phyloP scores from a whole-genome alignment of 2,797 vertebrate genomes.

The Sebastes flavidus region DNA sequence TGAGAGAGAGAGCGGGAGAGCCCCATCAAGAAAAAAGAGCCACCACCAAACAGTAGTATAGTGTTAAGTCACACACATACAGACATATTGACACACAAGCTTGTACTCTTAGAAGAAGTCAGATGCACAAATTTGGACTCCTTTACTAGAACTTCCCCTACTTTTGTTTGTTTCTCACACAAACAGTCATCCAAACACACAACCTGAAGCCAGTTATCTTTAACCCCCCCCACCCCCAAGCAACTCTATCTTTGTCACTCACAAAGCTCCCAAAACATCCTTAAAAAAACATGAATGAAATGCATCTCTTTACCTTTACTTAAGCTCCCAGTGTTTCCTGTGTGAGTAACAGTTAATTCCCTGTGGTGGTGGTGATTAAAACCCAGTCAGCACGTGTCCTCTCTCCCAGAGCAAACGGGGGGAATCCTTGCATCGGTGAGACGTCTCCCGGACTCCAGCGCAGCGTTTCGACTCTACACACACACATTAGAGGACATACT shows the following conservation, averaged over 20 bases:
- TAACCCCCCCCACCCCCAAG: neutral
- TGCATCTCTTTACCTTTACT: constrained; percentile 56
- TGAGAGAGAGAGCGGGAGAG: neutral
- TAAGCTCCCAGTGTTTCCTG: constrained; percentile 29
- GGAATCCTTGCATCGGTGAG: constrained; percentile 65
- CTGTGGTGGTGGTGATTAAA: constrained; percentile 40
- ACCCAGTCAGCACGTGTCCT: constrained; percentile 43
- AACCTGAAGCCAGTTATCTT: neutral
- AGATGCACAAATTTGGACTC: neutral
- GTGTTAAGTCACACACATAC: constrained; percentile 33
- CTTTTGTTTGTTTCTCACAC: neutral
- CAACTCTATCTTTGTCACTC: neutral
- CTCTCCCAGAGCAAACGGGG: constrained; percentile 30
- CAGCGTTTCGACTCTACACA: constrained; percentile 36
- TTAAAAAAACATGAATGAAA: neutral
- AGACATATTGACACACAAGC: constrained; percentile 14
- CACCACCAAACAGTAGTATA: constrained; percentile 24
- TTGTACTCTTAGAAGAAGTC: neutral
- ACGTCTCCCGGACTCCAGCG: constrained; percentile 42
- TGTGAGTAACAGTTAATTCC: constrained; percentile 52
- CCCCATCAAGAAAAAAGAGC: neutral
- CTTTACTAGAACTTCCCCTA: neutral
- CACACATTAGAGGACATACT: constrained; percentile 43
- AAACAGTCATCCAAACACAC: neutral
- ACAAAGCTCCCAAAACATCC: constrained; percentile 19